Base-by-base conservation (phyloP, 1,140 invertebrate species). In the Zeugodacus cucurbitae region DNA sequence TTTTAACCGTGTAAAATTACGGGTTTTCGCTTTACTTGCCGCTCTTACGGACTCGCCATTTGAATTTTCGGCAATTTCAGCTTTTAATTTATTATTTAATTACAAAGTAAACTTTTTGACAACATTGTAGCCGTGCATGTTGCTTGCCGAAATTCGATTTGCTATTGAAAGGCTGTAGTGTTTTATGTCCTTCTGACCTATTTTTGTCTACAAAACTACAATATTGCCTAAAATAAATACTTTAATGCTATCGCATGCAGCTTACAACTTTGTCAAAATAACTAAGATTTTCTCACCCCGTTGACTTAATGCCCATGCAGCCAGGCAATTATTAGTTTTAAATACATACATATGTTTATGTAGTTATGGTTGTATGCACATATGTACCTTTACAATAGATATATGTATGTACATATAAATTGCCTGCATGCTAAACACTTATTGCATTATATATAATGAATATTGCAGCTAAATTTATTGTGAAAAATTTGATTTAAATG, bases 81-180 rank as follows among this genome's bases (percentile, higher is more conserved):
- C 14, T 67, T 67, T 67, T 67, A 67, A 67, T 67, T 67, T 67
- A 67, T 32, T 67, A 34, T 67, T 67, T 67, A 67, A 67, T 67
- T 67, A 67, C 29, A 67, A 67, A 29, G 29, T 67, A 67, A 67
- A 67, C 29, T 67, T 67, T 62, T 67, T 67, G 62, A 11, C 62
- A 67, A 32, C 29, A 67, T 67, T 67, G 29, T 67, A 32, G 62
- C 62, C 17, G 26, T 26, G 26, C n/a, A 62, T 29, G 20, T 62
- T 17, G 32, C 26, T 67, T 17, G 29, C 26, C n/a, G 26, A 34
- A 17, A 67, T 67, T 67, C 29, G 26, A 17, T 11, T 32, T 29
- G n/a, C 26, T 29, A 67, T 67, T 67, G 62, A 29, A 67, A 67
- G 26, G 26, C 62, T 67, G 29, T 29, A 17, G 62, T 8, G 32